Evolutionary conservation across 2,113 vertebrate genomes (phyloP), one percentile per base, ranked within the genome.

Genomic region (Daboia siamensis): DNA sequence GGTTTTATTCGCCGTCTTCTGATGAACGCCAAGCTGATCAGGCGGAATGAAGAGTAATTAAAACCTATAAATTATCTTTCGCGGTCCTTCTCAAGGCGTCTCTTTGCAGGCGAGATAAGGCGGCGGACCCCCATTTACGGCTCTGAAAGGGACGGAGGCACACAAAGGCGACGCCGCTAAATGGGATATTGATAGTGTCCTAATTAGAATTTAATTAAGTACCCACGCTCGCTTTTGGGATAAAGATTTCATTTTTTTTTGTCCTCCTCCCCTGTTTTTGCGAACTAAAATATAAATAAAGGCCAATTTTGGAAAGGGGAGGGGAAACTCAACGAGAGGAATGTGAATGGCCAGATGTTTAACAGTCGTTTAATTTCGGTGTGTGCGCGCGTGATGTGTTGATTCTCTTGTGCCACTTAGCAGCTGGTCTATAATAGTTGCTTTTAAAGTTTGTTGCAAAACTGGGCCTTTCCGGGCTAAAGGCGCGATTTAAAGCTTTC

Each of bases 181-280:
- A 98, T 98, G 98, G 98, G 98, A 98, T 98, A 99, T 98, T 99
- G 98, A 99, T 98, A 98, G 98, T 99, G 98, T 99, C 98, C 98
- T 99, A 99, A 99, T 99, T 99, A 99, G 98, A 99, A 98, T 99
- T 99, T 99, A 99, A 99, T 99, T 98, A 99, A 99, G 98, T 99
- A 99, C 98, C 98, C 97, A 98, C 97, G 96, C 97, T 97, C 97
- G 98, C 98, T 98, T 97, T 98, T 96, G 97, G 98, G 98, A 99
- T 99, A 98, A 99, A 99, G 98, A 99, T 99, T 99, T 99, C 98
- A 99, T 98, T 98, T 98, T 87, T 87, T 74, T 21, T 46, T 21
- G 21, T 84, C 52, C 87, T 33, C n/a, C 55, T 55, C 56, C 69
- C 21, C 8, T 21, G 26, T 24, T 92, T 86, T 97, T 97, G 95